A percentile compares a stretch with the other conserved stretches of the same genome.
phyloP scores from a whole-genome alignment of 2,113 vertebrate genomes.

The Oryzias melastigma region DNA sequence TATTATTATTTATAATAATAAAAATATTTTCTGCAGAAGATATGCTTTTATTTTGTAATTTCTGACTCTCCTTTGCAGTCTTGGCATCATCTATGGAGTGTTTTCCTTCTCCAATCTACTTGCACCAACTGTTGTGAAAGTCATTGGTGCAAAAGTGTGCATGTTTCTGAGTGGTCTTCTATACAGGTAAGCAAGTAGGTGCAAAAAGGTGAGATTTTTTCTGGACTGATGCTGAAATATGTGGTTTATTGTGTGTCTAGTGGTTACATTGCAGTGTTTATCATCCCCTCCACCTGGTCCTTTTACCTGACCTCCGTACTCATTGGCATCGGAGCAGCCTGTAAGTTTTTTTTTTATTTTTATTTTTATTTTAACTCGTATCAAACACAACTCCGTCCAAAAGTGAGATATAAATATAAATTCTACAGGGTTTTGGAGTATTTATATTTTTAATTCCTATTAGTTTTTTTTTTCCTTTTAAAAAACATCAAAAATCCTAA shows the following conservation, averaged over 20 bases:
- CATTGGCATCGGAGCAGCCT: constrained; percentile 91
- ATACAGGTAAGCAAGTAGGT: constrained; percentile 82
- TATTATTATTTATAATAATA: neutral
- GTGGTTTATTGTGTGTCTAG: constrained; percentile 39
- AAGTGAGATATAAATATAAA: no score
- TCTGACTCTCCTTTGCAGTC: constrained; percentile 68
- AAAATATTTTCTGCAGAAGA: no score
- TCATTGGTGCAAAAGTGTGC: constrained; percentile 84
- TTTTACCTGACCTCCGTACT: constrained; percentile 95
- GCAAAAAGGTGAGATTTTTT: neutral
- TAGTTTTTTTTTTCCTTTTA: neutral
- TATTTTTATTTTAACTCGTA: no score
- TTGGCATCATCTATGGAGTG: constrained; percentile 95
- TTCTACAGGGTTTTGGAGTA: neutral
- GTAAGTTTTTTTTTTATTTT: constrained; percentile 75
- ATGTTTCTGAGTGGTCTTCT: constrained; percentile 94
- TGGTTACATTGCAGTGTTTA: constrained; percentile 92
- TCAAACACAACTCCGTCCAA: no score
- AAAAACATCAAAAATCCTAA: neutral
- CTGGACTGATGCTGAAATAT: neutral
- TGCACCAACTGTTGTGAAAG: constrained; percentile 85
- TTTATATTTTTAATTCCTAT: neutral
- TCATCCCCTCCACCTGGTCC: constrained; percentile 88
- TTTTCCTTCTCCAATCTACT: constrained; percentile 93
- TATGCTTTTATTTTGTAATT: neutral